Conservation (phyloP, 2,888 invertebrate species). For the Microdon myrmicae region DNA sequence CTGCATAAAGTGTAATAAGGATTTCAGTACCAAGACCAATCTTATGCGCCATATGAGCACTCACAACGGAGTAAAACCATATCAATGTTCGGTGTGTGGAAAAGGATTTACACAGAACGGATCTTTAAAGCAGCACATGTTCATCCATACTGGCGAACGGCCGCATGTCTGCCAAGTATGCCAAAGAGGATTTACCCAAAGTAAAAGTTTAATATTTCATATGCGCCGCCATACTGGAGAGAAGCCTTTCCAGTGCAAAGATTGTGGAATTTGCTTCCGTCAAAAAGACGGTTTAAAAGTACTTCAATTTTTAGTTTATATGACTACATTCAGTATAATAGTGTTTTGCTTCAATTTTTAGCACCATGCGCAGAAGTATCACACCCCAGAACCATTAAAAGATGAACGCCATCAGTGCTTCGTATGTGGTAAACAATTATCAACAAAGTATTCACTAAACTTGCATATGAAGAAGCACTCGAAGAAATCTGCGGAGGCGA, state of each 20-base stretch:
- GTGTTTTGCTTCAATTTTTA: slow-evolving; percentile 20
- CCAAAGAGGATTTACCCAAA: slow-evolving; percentile 60
- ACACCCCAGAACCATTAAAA: slow-evolving; percentile 46
- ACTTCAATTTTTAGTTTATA: slow-evolving; percentile 1
- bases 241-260: slow-evolving; percentile 61
- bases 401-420: slow-evolving; percentile 54
- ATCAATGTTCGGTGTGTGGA: slow-evolving; percentile 57
- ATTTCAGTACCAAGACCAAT: slow-evolving; percentile 62
- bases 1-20: slow-evolving; percentile 60
- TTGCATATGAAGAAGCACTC: slow-evolving; percentile 59
- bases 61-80: slow-evolving; percentile 59
- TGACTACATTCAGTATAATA: not conserved
- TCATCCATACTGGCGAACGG: slow-evolving; percentile 60
- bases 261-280: slow-evolving; percentile 59
- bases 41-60: slow-evolving; percentile 60
- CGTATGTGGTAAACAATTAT: slow-evolving; percentile 56
- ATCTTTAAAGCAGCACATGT: slow-evolving; percentile 61
- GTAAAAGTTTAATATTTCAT: slow-evolving; percentile 61
- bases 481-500: slow-evolving; percentile 23
- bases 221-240: slow-evolving; percentile 61
- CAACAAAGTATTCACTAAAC: slow-evolving; percentile 55
- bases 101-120: slow-evolving; percentile 62
- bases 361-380: slow-evolving; percentile 58
- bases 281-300: slow-evolving; percentile 62
- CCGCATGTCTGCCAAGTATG: slow-evolving; percentile 60